Base-by-base conservation (phyloP, 2,888 invertebrate genomes). In the Eupsilia transversa region DNA sequence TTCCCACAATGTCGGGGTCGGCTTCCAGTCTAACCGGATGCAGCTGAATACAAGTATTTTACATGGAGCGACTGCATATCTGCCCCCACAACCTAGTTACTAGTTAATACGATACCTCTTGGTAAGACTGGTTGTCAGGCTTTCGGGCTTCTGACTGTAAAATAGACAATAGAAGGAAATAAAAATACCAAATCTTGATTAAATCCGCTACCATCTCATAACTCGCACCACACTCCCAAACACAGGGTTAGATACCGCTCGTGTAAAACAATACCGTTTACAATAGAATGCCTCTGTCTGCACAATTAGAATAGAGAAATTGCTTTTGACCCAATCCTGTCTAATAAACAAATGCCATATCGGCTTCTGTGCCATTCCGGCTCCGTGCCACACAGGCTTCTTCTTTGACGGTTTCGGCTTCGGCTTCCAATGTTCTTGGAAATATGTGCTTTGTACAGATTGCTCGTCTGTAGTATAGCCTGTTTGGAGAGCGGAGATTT, bases 251-350 rank as follows among this genome's bases (percentile, higher is more conserved):
- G 86, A 86, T 87, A 89, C 86, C 88, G 89, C 85, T 88, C 87
- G 88, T 91, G 93, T 93, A 93, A 94, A 95, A 94, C 93, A 95
- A 94, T 94, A 94, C 92, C 89, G 87, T 89, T 87, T 89, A 90
- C 90, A 91, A 89, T 89, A 90, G 91, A 89, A 93, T 91, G 89
- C 92, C 89, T 92, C 91, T 90, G 90, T 90, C 90, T 92, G 89
- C 89, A 92, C 93, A 94, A 94, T 94, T 94, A 94, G 90, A 90
- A 89, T 86, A 90, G 90, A 91, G 90, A 90, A 89, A 92, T 91
- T 92, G 91, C 91, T 92, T 90, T 89, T 91, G 92, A 94, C 92
- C 93, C 85, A 82, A 82, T 87, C 87, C 71, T 73, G 82, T 87
- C 82, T 88, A 87, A 90, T 91, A 89, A 87, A 86, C 79, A 88